Conservation (phyloP, 2,797 vertebrate species). For the Aplochiton taeniatus region DNA sequence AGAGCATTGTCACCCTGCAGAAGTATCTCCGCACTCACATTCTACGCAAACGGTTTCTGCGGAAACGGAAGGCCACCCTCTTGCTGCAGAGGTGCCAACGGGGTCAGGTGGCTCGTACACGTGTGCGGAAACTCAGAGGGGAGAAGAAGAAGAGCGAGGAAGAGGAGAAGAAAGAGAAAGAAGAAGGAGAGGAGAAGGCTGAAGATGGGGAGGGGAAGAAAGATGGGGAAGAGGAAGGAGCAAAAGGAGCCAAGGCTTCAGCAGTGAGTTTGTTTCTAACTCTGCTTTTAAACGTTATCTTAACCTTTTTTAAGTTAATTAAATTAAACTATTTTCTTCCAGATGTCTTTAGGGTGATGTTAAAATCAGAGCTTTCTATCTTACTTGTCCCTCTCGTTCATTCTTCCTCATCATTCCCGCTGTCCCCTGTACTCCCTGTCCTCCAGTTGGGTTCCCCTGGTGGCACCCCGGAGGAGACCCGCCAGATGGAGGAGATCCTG, state of each 20-base stretch:
- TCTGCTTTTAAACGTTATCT: neutral
- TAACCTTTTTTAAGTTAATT: too few species aligned
- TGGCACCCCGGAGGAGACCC: slow-evolving; percentile 73
- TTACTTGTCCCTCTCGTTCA: neutral
- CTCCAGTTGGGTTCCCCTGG: slow-evolving; percentile 33
- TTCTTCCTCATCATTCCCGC: neutral
- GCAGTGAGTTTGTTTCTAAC: slow-evolving; percentile 9
- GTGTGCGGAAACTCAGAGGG: slow-evolving; percentile 76
- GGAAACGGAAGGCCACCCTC: slow-evolving; percentile 72
- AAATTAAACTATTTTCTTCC: too few species aligned
- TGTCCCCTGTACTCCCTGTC: neutral
- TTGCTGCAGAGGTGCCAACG: slow-evolving; percentile 86
- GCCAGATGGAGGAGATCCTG: slow-evolving; percentile 92
- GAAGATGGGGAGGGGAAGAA: slow-evolving; percentile 68
- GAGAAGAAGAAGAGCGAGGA: slow-evolving; percentile 75
- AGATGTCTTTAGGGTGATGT: too few species aligned
- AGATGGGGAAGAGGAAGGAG: slow-evolving; percentile 8
- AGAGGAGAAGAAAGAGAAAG: slow-evolving; percentile 55
- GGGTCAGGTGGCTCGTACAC: slow-evolving; percentile 81
- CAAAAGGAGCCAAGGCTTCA: slow-evolving; percentile 48
- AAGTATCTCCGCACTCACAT: slow-evolving; percentile 84
- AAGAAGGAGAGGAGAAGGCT: slow-evolving; percentile 59
- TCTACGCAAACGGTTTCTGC: slow-evolving; percentile 71
- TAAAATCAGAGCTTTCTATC: neutral
- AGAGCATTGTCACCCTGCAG: slow-evolving; percentile 82